Conservation (phyloP, 2,888 invertebrate species). For the Pyrgus malvae region DNA sequence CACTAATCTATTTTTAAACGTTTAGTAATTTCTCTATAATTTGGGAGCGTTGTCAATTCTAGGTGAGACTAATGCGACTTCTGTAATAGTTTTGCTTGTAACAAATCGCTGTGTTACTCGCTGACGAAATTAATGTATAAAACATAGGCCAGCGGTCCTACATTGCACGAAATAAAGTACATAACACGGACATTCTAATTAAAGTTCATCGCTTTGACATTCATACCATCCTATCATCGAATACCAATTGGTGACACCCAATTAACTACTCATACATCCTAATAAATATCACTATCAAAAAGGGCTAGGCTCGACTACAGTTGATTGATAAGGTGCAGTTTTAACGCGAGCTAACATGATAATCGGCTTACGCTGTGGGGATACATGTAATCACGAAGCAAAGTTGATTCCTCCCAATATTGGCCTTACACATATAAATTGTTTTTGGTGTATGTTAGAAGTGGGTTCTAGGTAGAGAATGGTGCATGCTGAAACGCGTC, state of each 20-base stretch:
- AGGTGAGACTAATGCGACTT: conserved; percentile 77
- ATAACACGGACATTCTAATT: conserved; percentile 79
- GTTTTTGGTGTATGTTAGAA: conserved; percentile 77
- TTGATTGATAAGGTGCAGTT: conserved; percentile 73
- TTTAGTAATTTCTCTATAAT: conserved; percentile 80
- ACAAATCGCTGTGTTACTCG: conserved; percentile 66
- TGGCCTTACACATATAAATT: conserved; percentile 59
- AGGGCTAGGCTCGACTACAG: conserved; percentile 72
- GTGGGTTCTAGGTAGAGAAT: conserved; percentile 80
- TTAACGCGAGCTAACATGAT: conserved; percentile 69
- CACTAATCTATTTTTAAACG: conserved; percentile 82
- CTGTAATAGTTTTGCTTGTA: conserved; percentile 71
- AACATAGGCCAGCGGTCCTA: conserved; percentile 60
- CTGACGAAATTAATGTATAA: conserved; percentile 54
- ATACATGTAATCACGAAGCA: conserved; percentile 51
- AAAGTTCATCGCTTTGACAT: conserved; percentile 82
- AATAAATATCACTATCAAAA: conserved; percentile 76
- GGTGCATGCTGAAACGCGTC: conserved; percentile 75
- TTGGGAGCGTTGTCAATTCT: conserved; percentile 73
- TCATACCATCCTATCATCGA: conserved; percentile 77
- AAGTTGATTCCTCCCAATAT: conserved; percentile 54
- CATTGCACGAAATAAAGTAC: conserved; percentile 74
- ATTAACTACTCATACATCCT: conserved; percentile 69
- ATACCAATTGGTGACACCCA: conserved; percentile 71
- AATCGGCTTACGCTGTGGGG: conserved; percentile 65